Evolutionary conservation across 53 echinoderm and acorn worm genomes (phyloP).

Genomic region (Echinarachnius parma): DNA sequence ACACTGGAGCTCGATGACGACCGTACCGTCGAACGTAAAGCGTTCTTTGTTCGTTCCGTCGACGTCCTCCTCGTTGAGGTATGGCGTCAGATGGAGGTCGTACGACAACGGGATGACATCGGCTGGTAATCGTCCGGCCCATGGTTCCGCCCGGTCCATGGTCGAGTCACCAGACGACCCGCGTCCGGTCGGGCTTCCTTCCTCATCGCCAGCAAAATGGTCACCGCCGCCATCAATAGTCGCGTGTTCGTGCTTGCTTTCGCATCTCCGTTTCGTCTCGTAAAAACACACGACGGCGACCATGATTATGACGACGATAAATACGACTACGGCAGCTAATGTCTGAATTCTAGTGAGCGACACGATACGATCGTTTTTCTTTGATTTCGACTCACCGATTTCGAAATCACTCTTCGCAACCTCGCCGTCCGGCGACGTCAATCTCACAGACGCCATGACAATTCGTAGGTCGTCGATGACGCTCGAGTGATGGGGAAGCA

Average conservation of each 20-base stretch:
- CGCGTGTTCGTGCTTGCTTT: slow-evolving; percentile 1
- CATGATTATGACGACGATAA: slow-evolving; percentile 55
- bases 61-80: slow-evolving; percentile 61
- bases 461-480: too few relatives aligned
- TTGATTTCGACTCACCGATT: slow-evolving; percentile 17
- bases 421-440: slow-evolving; percentile 11
- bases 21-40: slow-evolving; percentile 75
- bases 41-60: slow-evolving; percentile 27
- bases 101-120: slow-evolving; percentile 61
- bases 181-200: not conserved
- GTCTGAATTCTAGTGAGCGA: slow-evolving; percentile 17
- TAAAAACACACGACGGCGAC: slow-evolving; percentile 85
- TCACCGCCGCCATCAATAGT: not conserved
- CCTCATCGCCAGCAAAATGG: not conserved
- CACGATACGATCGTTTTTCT: not conserved
- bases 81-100: slow-evolving; percentile 54
- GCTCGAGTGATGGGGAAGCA: too few relatives aligned
- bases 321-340: slow-evolving; percentile 62
- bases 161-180: too few relatives aligned
- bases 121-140: slow-evolving; percentile 59
- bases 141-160: slow-evolving; percentile 25
- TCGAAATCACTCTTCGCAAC: slow-evolving; percentile 32
- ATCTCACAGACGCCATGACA: slow-evolving; percentile 21
- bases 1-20: slow-evolving; percentile 59
- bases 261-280: slow-evolving; percentile 72